Evolutionary conservation across 2,888 invertebrate genomes (phyloP).

Genomic region (Netelia virgata): DNA sequence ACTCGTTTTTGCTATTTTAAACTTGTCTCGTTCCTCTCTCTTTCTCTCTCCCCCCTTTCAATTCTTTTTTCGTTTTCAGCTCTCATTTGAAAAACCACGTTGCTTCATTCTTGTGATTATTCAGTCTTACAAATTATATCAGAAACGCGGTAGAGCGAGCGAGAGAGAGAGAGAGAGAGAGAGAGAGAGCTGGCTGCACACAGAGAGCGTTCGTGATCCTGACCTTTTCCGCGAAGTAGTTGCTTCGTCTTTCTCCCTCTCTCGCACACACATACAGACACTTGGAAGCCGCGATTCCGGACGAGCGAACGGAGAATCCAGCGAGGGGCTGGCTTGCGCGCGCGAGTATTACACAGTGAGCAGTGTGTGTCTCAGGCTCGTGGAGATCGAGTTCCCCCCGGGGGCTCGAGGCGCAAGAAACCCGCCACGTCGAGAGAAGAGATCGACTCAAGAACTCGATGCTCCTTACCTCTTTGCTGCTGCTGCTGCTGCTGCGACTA

Average conservation of each 20-base stretch:
- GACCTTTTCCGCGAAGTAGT: conserved; percentile 65
- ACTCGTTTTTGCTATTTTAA: neutral
- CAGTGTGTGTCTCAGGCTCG: neutral
- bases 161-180: neutral
- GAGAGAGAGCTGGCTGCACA: neutral
- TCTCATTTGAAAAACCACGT: neutral
- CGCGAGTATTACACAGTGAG: conserved; percentile 28
- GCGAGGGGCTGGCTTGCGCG: conserved; percentile 6
- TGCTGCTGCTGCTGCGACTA: conserved; percentile 10
- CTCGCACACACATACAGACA: conserved; percentile 13
- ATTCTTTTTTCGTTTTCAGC: neutral
- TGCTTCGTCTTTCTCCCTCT: conserved; percentile 37
- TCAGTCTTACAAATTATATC: conserved; percentile 15
- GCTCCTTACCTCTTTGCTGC: conserved; percentile 19
- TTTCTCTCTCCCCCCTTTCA: neutral
- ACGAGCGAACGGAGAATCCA: conserved; percentile 35
- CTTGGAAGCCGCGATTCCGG: conserved; percentile 39
- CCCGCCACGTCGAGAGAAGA: conserved; percentile 53
- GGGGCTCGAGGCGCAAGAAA: conserved; percentile 59
- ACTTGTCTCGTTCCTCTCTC: neutral
- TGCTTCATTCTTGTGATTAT: neutral
- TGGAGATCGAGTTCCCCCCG: conserved; percentile 51
- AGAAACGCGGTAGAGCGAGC: conserved; percentile 12
- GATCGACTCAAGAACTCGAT: conserved; percentile 56
- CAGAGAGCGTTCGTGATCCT: conserved; percentile 60